Percentiles rank a stretch among this genome's conserved stretches.
Evolutionary conservation across 2,113 vertebrate genomes (phyloP).

Genomic region (Rhombomys opimus): DNA sequence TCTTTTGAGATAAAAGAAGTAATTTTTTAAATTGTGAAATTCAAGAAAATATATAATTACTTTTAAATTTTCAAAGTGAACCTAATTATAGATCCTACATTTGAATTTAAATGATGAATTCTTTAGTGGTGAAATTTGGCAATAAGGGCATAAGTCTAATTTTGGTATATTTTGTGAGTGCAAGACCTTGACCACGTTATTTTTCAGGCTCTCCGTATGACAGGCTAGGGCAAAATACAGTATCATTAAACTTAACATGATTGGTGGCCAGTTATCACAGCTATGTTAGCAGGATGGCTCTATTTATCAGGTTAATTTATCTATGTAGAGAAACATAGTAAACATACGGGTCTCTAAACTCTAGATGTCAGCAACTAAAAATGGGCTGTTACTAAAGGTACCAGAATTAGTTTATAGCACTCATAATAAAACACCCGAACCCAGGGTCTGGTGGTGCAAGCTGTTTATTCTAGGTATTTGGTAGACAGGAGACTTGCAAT

Average conservation of each 20-base stretch:
- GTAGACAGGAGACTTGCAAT: not conserved
- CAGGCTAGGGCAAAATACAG: not conserved
- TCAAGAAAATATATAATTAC: not conserved
- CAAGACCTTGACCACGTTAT: not conserved
- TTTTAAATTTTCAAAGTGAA: not conserved
- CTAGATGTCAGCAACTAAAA: not conserved
- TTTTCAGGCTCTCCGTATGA: not conserved
- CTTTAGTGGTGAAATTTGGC: not conserved
- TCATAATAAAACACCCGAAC: not conserved
- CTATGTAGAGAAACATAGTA: not conserved
- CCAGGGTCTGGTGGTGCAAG: not conserved
- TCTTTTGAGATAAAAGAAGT: not conserved
- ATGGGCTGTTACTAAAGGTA: not conserved
- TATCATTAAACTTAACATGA: not conserved
- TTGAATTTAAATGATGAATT: not conserved
- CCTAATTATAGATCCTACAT: not conserved
- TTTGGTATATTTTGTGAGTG: not conserved
- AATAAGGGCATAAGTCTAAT: not conserved
- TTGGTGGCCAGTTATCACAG: not conserved
- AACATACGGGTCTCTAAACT: not conserved
- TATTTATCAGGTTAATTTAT: not conserved
- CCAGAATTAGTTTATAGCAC: not conserved
- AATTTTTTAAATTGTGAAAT: not conserved
- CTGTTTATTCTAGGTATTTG: not conserved
- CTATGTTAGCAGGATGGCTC: not conserved